Conservation (phyloP, 2,888 invertebrate genomes). For the Tipula vernalis region DNA sequence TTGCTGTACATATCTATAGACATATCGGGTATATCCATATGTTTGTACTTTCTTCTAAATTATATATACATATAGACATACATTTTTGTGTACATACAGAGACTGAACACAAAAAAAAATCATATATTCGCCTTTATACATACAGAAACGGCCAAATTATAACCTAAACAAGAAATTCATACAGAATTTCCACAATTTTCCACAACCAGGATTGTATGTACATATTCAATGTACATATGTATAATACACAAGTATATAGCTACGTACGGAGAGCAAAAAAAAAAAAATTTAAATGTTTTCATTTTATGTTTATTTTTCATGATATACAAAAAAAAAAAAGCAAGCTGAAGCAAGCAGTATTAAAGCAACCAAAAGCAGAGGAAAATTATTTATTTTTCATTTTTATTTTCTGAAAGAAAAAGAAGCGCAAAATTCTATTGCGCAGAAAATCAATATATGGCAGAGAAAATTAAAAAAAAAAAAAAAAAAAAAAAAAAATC, state of each 20-base stretch:
- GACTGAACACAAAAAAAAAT: background rate
- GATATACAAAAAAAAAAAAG: background rate
- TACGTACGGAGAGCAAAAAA: background rate
- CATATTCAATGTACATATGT: background rate
- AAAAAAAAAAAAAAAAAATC: background rate
- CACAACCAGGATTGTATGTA: background rate
- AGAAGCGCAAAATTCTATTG: constrained; percentile 16
- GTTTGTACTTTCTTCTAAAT: background rate
- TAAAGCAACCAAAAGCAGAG: background rate
- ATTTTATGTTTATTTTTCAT: constrained; percentile 6
- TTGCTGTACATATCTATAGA: background rate
- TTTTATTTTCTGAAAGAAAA: constrained; percentile 7
- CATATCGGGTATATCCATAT: background rate
- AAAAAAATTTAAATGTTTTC: background rate
- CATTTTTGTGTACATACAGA: background rate
- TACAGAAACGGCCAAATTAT: background rate
- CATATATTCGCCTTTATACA: background rate
- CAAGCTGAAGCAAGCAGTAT: background rate
- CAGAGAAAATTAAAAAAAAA: constrained; percentile 9
- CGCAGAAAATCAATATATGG: constrained; percentile 17
- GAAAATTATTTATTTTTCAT: background rate
- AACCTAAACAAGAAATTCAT: background rate
- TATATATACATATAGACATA: background rate
- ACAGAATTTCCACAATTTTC: background rate
- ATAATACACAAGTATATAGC: background rate